Base-by-base conservation (phyloP, 2,888 invertebrate species). In the Ophion ellenae region DNA sequence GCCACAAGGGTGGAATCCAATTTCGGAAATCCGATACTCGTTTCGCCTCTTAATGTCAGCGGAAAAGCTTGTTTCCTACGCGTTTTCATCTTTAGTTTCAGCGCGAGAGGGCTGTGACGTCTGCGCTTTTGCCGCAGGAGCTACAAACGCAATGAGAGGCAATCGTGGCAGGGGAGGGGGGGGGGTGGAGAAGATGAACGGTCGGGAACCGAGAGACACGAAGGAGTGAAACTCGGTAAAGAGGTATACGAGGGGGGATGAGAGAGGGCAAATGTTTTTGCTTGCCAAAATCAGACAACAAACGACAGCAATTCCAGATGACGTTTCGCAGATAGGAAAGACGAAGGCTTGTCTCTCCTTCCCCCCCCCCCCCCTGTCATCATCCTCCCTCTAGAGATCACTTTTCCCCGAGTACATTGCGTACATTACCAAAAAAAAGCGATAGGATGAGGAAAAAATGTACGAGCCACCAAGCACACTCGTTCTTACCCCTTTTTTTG, bases 271-370 rank as follows among this genome's bases (percentile, higher is more conserved):
- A 83, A 83, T 73, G 76, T 80, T 89, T 88, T 85, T 85, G 74
- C 87, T 86, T 89, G 90, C 90, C 90, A 90, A 90, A 90, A 90
- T 90, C 90, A 89, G 90, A 90, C 90, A 90, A 90, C 87, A 85
- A 88, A 83, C 82, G 75, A 84, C 83, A 86, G 86, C 87, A 84
- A 90, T 90, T 89, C 86, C 70, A 75, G 81, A 87, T 90, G 88
- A 90, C 89, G 86, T 88, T 89, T 87, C 83, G 74, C 74, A 90
- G 90, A 90, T 90, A 89, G 87, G 47, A 71, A 59, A 17, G 63
- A 66, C 36, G 66, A 53, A 73, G 40, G 45, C 0, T 66, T 45
- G 32, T 69, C 71, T 71, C 14, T 24, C 63, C 20, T 61, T 2
- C 11, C 47, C 11, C 6, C 14, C 47, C 36, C 61, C 61, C 47